Evolutionary conservation across 2,113 vertebrate genomes (phyloP).

Genomic region (Terrapene triunguis): DNA sequence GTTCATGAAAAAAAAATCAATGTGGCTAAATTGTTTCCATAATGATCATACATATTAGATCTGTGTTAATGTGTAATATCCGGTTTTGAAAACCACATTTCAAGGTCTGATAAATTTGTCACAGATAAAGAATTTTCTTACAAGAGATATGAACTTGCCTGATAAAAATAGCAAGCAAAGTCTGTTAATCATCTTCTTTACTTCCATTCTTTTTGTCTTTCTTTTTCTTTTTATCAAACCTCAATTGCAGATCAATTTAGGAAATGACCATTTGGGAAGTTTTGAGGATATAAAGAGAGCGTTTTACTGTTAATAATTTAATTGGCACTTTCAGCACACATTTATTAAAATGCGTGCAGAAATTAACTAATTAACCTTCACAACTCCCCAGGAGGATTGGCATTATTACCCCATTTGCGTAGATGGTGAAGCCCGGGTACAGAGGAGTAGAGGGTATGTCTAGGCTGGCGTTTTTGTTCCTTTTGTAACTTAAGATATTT

Average conservation of each 20-base stretch:
- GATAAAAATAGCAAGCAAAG: conserved; percentile 21
- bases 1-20: not conserved
- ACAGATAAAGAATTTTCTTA: not conserved
- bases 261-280: not conserved
- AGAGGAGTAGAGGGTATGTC: not conserved
- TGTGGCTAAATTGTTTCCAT: conserved; percentile 56
- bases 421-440: not conserved
- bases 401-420: not conserved
- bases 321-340: not conserved
- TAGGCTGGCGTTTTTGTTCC: accelerated
- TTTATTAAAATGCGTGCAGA: not conserved
- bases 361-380: not conserved
- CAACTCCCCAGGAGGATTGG: not conserved
- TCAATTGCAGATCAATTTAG: not conserved
- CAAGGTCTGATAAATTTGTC: conserved; percentile 44
- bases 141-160: not conserved
- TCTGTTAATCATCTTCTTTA: not conserved
- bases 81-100: conserved; percentile 57
- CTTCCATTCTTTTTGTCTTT: not conserved
- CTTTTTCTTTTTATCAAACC: not conserved
- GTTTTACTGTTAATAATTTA: not conserved
- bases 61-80: conserved; percentile 50
- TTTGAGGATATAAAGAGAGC: not conserved
- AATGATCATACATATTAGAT: not conserved
- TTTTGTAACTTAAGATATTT: not conserved